Base-by-base conservation (phyloP, 2,888 invertebrate genomes). In the Zeuzera pyrina region DNA sequence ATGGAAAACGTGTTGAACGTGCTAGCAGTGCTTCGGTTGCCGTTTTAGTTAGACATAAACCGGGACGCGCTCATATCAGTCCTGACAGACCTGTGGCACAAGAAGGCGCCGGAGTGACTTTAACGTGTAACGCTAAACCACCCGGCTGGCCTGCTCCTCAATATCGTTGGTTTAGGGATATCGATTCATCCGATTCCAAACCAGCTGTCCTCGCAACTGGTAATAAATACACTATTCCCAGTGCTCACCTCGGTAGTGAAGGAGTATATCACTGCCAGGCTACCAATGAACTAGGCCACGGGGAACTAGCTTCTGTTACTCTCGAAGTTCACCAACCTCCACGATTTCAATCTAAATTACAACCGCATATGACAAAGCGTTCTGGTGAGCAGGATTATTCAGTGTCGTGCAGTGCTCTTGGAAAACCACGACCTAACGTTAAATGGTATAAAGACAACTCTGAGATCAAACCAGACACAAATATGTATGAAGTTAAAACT, bases 111-210 rank as follows among this genome's bases (percentile, higher is more conserved):
- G 89, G 91, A 0, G 92, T 93, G 1, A 94, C 92, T 2, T 84
- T 94, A 8, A 93, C 92, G 0, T 96, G 96, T 58, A 90, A 89
- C 23, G 94, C 95, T 0, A 90, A 88, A 43, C 96, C 96, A 0
- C 93, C 94, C 0, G 96, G 96, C n/a, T 95, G 94, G 91, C 96
- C 96, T 0, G 91, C 91, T 13, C 94, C 96, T 0, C 91, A 92
- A 57, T 96, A 91, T 70, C 87, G 93, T 35, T 96, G 96, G 96
- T 94, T 93, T 86, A 87, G 91, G 33, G 92, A 93, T 52, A 89
- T 89, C 38, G 87, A 87, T 3, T 86, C 88, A 4, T 70, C 77
- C 10, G 83, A 86, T 3, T 68, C 85, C 1, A 89, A 90, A 46
- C 84, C 86, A 0, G 86, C 87, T 25, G 90, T 92, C 2, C 73